A percentile compares a stretch with the other conserved stretches of the same genome.
phyloP scores from a whole-genome alignment of 2,113 vertebrate genomes.

The Cardinalis cardinalis region DNA sequence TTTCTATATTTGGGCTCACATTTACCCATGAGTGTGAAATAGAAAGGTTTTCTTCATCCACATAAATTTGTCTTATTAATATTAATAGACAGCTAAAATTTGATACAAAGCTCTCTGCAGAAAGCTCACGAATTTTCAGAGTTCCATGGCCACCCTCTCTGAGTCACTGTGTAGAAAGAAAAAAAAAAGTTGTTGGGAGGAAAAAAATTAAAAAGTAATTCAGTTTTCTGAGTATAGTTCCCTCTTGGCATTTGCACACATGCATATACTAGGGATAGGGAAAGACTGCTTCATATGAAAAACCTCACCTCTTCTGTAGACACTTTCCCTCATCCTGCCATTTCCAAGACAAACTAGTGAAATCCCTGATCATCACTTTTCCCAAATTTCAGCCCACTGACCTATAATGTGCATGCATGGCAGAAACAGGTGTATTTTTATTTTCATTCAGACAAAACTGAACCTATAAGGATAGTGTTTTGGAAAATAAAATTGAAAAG shows the following conservation, averaged over 20 bases:
- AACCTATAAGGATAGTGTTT: neutral
- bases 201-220: neutral
- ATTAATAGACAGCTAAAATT: neutral
- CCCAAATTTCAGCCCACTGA: neutral
- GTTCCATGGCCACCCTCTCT: neutral
- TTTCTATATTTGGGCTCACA: neutral
- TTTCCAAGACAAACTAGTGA: neutral
- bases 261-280: neutral
- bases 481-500: neutral
- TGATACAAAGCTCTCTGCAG: neutral
- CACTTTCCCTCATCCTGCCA: neutral
- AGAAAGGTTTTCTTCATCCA: neutral
- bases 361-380: neutral
- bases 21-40: neutral
- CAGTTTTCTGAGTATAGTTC: neutral
- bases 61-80: neutral
- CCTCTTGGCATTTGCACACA: neutral
- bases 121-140: neutral
- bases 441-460: neutral
- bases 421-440: neutral
- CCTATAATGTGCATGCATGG: neutral
- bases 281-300: neutral
- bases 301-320: neutral
- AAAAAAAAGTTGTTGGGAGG: neutral
- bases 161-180: neutral